Percentiles rank a stretch among this genome's conserved stretches.
These are phyloP conservation scores for Leptoteleia sp. DNA, from an alignment of 1,140 invertebrate species.

Conservation along the genomic window DNA sequence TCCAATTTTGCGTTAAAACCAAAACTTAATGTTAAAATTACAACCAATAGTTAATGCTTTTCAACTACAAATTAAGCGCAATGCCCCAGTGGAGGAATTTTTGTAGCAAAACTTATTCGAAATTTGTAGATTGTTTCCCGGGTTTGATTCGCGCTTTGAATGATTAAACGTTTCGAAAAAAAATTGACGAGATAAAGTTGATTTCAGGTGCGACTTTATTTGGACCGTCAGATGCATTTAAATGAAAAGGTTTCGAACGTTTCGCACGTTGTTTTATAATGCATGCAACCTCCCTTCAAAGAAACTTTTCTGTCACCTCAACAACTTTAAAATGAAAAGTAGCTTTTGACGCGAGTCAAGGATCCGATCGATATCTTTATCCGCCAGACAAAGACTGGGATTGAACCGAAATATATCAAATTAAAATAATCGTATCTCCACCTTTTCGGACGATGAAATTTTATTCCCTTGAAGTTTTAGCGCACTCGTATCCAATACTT, in stretches of 20 bases:
- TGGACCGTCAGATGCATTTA: constrained; percentile 1
- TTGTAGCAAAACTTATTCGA: too few species aligned
- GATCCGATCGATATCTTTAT: constrained; percentile 30
- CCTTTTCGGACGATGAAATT: neutral
- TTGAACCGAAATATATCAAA: constrained; percentile 19
- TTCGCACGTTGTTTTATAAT: constrained; percentile 13
- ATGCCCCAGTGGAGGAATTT: too few species aligned
- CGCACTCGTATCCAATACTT: neutral
- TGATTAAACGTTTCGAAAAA: neutral
- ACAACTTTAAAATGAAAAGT: constrained; percentile 41
- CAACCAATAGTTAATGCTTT: too few species aligned
- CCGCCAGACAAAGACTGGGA: constrained; percentile 12
- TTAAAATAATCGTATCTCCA: constrained; percentile 17
- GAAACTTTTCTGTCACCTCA: constrained; percentile 16
- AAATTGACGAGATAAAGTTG: neutral
- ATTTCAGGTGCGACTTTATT: neutral
- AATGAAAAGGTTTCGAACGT: constrained; percentile 15
- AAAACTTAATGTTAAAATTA: too few species aligned
- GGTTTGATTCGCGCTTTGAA: neutral
- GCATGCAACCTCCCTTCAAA: constrained; percentile 11
- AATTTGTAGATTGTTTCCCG: too few species aligned
- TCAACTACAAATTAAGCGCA: too few species aligned
- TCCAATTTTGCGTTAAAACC: too few species aligned
- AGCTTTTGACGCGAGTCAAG: constrained; percentile 33
- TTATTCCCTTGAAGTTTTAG: constrained; percentile 3